Percentiles rank a stretch among this genome's conserved stretches.
Evolutionary conservation across 2,888 invertebrate genomes (phyloP).

Genomic region (Athripsodes cinereus): DNA sequence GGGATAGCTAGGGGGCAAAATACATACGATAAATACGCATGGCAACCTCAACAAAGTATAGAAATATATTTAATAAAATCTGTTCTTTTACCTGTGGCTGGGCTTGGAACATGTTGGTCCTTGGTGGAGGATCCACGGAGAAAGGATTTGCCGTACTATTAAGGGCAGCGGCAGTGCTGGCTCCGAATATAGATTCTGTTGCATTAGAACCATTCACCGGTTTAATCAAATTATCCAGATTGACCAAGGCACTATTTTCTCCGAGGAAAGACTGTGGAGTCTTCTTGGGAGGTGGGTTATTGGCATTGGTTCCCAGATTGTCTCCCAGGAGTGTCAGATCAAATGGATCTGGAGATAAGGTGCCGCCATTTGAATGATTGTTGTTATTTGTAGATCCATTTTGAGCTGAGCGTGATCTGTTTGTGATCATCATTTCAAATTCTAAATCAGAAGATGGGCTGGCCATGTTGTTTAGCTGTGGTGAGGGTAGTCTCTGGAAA

Average conservation of each 20-base stretch:
- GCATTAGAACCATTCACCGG: slow-evolving; percentile 41
- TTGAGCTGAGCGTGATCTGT: slow-evolving; percentile 54
- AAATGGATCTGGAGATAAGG: slow-evolving; percentile 59
- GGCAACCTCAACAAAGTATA: no score
- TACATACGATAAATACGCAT: no score
- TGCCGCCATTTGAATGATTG: slow-evolving; percentile 29
- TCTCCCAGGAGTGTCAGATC: slow-evolving; percentile 59
- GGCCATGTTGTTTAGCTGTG: slow-evolving; percentile 37
- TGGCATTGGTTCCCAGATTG: slow-evolving; percentile 33
- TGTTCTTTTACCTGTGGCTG: slow-evolving; percentile 33
- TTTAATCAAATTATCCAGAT: slow-evolving; percentile 92
- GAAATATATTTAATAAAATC: background rate
- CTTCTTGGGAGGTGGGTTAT: slow-evolving; percentile 63
- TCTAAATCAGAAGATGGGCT: slow-evolving; percentile 68
- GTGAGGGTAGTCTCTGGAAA: slow-evolving; percentile 37
- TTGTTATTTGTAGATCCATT: slow-evolving; percentile 31
- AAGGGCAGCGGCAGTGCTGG: slow-evolving; percentile 29
- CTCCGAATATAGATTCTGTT: slow-evolving; percentile 30
- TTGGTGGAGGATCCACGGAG: slow-evolving; percentile 38
- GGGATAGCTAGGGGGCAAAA: no score
- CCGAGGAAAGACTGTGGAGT: slow-evolving; percentile 95
- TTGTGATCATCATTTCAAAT: slow-evolving; percentile 78
- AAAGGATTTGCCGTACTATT: slow-evolving; percentile 42
- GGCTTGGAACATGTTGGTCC: slow-evolving; percentile 55
- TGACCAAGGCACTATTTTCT: slow-evolving; percentile 93